Conservation (phyloP, 1,140 invertebrate genomes). For the Zaprionus tsacasi region DNA sequence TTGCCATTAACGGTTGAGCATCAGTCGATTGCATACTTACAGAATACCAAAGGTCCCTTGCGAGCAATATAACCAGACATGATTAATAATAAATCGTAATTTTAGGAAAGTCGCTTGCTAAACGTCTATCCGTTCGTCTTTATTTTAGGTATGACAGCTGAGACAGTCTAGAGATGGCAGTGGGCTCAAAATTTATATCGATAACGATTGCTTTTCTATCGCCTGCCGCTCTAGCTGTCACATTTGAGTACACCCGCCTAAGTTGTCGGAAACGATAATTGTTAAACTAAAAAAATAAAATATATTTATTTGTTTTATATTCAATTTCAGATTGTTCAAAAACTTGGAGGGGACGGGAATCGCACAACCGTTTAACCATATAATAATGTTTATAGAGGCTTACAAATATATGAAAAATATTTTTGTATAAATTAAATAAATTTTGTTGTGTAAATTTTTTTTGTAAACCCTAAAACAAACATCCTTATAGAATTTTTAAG, state of each 20-base stretch:
- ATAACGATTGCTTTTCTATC: conserved; percentile 13
- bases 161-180: conserved; percentile 38
- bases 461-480: conserved; percentile 25
- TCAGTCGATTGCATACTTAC: conserved; percentile 57
- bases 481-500: conserved; percentile 19
- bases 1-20: background rate
- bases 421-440: conserved; percentile 69
- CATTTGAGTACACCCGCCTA: background rate
- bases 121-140: conserved; percentile 31
- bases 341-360: conserved; percentile 76
- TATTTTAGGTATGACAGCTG: conserved; percentile 68
- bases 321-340: conserved; percentile 76
- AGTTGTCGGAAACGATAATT: conserved; percentile 1
- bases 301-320: conserved; percentile 13
- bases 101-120: conserved; percentile 42
- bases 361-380: conserved; percentile 75
- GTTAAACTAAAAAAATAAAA: background rate
- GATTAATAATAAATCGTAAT: conserved; percentile 55
- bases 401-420: conserved; percentile 47
- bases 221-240: background rate
- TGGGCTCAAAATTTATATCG: conserved; percentile 33
- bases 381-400: conserved; percentile 30
- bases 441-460: conserved; percentile 60
- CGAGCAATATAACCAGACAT: conserved; percentile 81
- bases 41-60: conserved; percentile 76